Evolutionary conservation across 2,113 vertebrate genomes (phyloP).

Genomic region (Plecturocebus donacophilus): DNA sequence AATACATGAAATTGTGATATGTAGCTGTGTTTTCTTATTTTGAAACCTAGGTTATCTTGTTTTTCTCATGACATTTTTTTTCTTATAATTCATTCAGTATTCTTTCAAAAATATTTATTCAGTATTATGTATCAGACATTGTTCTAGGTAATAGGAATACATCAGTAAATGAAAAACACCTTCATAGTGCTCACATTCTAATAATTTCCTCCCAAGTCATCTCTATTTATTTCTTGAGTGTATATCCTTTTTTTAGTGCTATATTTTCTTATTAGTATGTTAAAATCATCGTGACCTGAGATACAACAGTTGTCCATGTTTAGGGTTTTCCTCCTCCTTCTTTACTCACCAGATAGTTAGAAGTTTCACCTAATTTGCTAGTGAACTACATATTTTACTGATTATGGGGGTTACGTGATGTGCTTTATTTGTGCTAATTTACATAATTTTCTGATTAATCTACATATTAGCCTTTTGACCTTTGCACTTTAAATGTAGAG

Average conservation of each 20-base stretch:
- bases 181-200: not conserved
- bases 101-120: not conserved
- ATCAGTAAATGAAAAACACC: not conserved
- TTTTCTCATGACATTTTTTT: not conserved
- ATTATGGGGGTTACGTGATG: slow-evolving; percentile 42
- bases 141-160: not conserved
- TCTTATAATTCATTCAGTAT: not conserved
- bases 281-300: slow-evolving; percentile 12
- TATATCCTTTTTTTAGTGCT: not conserved
- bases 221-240: not conserved
- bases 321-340: slow-evolving; percentile 20
- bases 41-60: not conserved
- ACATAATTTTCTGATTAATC: slow-evolving; percentile 77
- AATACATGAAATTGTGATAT: not conserved
- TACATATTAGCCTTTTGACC: slow-evolving; percentile 74
- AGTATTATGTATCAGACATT: not conserved
- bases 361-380: slow-evolving; percentile 41
- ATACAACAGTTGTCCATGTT: not conserved
- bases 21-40: not conserved
- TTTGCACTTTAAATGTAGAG: slow-evolving; percentile 66
- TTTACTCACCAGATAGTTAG: slow-evolving; percentile 33
- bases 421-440: slow-evolving; percentile 71
- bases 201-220: not conserved
- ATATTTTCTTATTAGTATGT: not conserved
- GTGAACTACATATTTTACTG: slow-evolving; percentile 54